Base-by-base conservation (phyloP, 1,140 invertebrate genomes). In the Stegodyphus dumicola region DNA sequence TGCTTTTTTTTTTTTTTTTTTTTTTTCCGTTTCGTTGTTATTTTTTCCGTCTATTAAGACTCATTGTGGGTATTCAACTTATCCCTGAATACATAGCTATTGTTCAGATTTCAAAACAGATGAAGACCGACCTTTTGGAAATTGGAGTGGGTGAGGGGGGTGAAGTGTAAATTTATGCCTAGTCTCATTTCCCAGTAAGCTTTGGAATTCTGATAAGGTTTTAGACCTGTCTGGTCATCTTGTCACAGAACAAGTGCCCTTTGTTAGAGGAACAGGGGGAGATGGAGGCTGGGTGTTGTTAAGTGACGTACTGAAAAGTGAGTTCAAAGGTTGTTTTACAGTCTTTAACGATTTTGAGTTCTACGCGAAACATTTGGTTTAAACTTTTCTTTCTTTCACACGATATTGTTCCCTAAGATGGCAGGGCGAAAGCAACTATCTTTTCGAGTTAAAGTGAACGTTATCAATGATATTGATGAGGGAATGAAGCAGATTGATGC, bases 261-360 rank as follows among this genome's bases (percentile, higher is more conserved):
- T 69, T n/a, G 66, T 69, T 17, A 69, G 66, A 60, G 56, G 56
- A 60, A 60, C 66, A 69, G 56, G 56, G 56, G 56, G 56, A 60
- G 56, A 60, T 60, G 56, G 56, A 60, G 56, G 56, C 56, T 2
- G 56, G 56, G 56, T 60, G 56, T 2, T 60, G 56, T 60, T 60
- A 60, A 60, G 56, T 60, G 56, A 60, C 56, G 56, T 60, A 60
- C 56, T 60, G 56, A 60, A 60, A 60, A 60, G 56, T 60, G 56
- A 60, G 56, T 60, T 60, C 56, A 60, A 60, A 60, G 56, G 56
- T 60, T 60, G 56, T 60, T 60, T 60, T 60, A 60, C 5, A 60
- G 56, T 60, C 56, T 60, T 60, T 60, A 60, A 52, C 33, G 3
- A 33, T 33, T 33, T 33, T 33, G 33, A 33, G 33, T 33, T 33